Evolutionary conservation across 2,797 vertebrate species (phyloP).

Genomic region (Coreius guichenoti): DNA sequence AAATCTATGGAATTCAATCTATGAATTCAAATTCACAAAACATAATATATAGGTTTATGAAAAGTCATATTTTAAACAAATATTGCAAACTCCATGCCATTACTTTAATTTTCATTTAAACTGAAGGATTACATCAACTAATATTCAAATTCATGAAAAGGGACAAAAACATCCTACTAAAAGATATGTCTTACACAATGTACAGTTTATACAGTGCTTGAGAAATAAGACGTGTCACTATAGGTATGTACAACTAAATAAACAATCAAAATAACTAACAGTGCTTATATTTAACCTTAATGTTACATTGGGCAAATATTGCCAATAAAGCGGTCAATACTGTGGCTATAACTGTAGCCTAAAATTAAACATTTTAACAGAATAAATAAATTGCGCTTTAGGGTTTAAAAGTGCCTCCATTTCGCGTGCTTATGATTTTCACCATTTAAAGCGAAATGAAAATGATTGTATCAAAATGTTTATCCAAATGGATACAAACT

Average conservation of each 20-base stretch:
- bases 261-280: conserved; percentile 75
- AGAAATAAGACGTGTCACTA: conserved; percentile 84
- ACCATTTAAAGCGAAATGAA: conserved; percentile 45
- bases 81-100: conserved; percentile 71
- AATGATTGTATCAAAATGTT: conserved; percentile 32
- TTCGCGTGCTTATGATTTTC: conserved; percentile 73
- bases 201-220: conserved; percentile 94
- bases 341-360: conserved; percentile 76
- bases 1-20: neutral
- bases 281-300: conserved; percentile 81
- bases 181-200: conserved; percentile 79
- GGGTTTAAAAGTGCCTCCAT: conserved; percentile 96
- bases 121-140: conserved; percentile 74
- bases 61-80: conserved; percentile 61
- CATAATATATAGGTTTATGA: neutral
- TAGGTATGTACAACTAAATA: conserved; percentile 73
- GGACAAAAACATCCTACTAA: conserved; percentile 72
- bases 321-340: conserved; percentile 92
- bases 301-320: conserved; percentile 94
- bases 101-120: conserved; percentile 74
- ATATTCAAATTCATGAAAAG: conserved; percentile 66
- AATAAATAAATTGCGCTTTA: conserved; percentile 97
- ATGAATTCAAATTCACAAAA: neutral
- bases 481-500: conserved; percentile 32
- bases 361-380: conserved; percentile 84